Conservation (phyloP, 2,113 vertebrate genomes). For the Sander lucioperca region DNA sequence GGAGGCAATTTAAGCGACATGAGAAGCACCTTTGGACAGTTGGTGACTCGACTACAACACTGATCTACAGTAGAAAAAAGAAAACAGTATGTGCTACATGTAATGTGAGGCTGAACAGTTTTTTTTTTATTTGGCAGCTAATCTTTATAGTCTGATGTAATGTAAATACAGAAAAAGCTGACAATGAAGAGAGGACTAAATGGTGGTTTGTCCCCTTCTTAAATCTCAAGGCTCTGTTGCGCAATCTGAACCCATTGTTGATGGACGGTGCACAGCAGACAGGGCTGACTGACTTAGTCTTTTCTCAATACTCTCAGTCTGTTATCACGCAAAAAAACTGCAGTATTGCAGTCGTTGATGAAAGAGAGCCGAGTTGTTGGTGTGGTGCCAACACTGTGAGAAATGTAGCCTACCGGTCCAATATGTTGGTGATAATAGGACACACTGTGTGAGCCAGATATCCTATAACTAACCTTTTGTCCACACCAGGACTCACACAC, state of each 20-base stretch:
- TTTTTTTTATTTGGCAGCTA: neutral
- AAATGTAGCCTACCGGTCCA: constrained; percentile 46
- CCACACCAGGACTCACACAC: neutral
- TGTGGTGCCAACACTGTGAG: constrained; percentile 41
- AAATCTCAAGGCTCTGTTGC: neutral
- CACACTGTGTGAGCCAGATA: constrained; percentile 46
- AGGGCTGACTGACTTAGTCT: constrained; percentile 9
- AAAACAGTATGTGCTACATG: too few relatives aligned
- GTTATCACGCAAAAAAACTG: constrained; percentile 15
- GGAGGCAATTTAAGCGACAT: too few relatives aligned
- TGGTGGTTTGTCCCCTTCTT: neutral
- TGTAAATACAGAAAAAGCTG: neutral
- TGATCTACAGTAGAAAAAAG: too few relatives aligned
- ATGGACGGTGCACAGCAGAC: neutral
- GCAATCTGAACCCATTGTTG: neutral
- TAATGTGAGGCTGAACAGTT: neutral
- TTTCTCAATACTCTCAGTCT: neutral
- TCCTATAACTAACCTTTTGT: constrained; percentile 61
- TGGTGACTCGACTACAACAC: too few relatives aligned
- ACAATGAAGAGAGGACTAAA: too few relatives aligned
- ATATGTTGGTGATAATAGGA: constrained; percentile 51
- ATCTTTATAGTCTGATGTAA: neutral
- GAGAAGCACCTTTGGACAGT: too few relatives aligned
- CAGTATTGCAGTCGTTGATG: constrained; percentile 11
- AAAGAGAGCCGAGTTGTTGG: constrained; percentile 37